Conservation (phyloP, 1,140 invertebrate species). For the Drosophila kurseongensis region DNA sequence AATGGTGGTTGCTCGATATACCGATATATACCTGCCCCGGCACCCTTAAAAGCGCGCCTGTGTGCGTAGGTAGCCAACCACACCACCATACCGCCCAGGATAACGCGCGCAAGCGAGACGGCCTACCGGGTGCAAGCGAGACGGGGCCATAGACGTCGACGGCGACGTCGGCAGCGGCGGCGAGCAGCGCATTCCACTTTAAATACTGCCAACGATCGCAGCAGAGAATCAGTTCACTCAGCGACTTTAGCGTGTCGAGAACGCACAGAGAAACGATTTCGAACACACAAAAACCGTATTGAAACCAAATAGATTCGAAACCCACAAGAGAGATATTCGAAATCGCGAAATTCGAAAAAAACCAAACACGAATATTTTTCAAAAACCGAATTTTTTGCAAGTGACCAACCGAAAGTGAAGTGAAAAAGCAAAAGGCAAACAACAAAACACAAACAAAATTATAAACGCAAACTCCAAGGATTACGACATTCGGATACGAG, state of each 20-base stretch:
- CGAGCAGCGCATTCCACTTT: conserved; percentile 79
- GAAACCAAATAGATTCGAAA: neutral
- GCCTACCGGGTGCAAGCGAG: conserved; percentile 5
- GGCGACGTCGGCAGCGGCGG: conserved; percentile 31
- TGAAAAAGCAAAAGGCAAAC: neutral
- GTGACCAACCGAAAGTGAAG: conserved; percentile 1
- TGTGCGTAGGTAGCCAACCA: conserved; percentile 71
- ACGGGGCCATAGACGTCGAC: conserved; percentile 29
- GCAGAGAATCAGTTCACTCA: conserved; percentile 84
- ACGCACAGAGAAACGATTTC: conserved; percentile 41
- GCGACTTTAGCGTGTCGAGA: conserved; percentile 84
- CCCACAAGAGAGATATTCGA: neutral
- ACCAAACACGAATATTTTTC: neutral
- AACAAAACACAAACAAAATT: conserved; percentile 1
- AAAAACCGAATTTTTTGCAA: conserved; percentile 7
- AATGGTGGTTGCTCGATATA: conserved; percentile 84
- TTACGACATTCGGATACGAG: conserved; percentile 6
- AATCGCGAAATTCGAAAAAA: neutral
- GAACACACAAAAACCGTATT: neutral
- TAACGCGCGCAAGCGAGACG: conserved; percentile 14
- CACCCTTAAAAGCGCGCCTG: conserved; percentile 31
- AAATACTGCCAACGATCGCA: conserved; percentile 84
- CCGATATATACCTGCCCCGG: conserved; percentile 23
- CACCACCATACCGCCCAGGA: conserved; percentile 59
- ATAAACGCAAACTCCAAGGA: conserved; percentile 15